These are phyloP conservation scores for Petrolisthes cinctipes DNA, from an alignment of 2,888 invertebrate genomes.

Conservation along the genomic window DNA sequence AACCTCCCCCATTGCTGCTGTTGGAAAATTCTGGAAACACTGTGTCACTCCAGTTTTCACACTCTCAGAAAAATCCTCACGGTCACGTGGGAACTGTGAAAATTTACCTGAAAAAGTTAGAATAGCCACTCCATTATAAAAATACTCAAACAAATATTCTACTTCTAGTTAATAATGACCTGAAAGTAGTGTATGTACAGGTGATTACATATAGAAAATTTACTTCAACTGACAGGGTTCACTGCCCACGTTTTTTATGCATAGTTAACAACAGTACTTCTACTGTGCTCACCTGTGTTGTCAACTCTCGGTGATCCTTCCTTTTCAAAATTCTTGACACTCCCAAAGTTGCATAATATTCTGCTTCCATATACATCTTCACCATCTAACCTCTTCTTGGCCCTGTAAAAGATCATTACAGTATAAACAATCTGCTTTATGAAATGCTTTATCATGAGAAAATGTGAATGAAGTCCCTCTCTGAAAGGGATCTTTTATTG, in stretches of 20 bases:
- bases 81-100: background rate
- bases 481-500: too few species aligned
- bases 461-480: too few species aligned
- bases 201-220: background rate
- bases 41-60: slow-evolving; percentile 7
- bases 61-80: slow-evolving; percentile 15
- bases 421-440: too few species aligned
- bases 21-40: background rate
- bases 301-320: slow-evolving; percentile 48
- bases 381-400: slow-evolving; percentile 64
- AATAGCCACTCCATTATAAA: too few species aligned
- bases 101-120: slow-evolving; percentile 22
- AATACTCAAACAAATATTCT: background rate
- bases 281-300: background rate
- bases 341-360: slow-evolving; percentile 50
- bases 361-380: slow-evolving; percentile 59
- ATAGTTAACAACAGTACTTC: too few species aligned
- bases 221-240: too few species aligned
- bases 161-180: background rate
- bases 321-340: slow-evolving; percentile 39
- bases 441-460: too few species aligned
- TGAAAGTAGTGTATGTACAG: background rate
- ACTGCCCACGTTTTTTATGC: too few species aligned
- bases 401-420: slow-evolving; percentile 40
- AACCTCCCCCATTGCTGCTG: slow-evolving; percentile 39